Conservation (phyloP, 2,113 vertebrate genomes). For the Circaetus gallicus region DNA sequence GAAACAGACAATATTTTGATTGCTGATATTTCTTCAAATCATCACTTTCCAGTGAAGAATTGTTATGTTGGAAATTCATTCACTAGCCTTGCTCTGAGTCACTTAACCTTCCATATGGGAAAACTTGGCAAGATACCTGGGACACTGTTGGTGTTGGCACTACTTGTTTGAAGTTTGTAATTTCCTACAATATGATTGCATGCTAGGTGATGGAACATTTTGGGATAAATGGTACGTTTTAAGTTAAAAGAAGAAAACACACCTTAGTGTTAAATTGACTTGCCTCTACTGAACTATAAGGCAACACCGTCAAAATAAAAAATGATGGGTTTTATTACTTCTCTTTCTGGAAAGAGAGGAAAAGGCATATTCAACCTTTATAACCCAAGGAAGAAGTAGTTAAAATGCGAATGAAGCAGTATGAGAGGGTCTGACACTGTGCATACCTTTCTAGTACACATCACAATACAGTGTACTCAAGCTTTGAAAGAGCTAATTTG, state of each 20-base stretch:
- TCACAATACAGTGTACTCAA: neutral
- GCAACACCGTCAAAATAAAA: neutral
- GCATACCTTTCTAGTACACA: neutral
- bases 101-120: neutral
- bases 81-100: neutral
- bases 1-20: neutral
- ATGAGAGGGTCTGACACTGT: neutral
- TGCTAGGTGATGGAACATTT: neutral
- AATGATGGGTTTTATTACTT: neutral
- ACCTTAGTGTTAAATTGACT: neutral
- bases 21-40: neutral
- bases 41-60: neutral
- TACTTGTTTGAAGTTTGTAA: neutral
- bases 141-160: neutral
- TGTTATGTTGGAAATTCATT: neutral
- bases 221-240: neutral
- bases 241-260: neutral
- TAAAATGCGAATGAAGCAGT: neutral
- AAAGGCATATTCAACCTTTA: neutral
- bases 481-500: neutral
- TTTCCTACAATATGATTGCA: neutral
- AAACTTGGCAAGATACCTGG: neutral
- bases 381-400: neutral
- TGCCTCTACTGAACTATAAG: neutral
- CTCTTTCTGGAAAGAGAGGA: neutral